Percentiles rank a stretch among this genome's conserved stretches.
These are phyloP conservation scores for Latrodectus elegans DNA, from an alignment of 2,888 invertebrate species.

Conservation along the genomic window DNA sequence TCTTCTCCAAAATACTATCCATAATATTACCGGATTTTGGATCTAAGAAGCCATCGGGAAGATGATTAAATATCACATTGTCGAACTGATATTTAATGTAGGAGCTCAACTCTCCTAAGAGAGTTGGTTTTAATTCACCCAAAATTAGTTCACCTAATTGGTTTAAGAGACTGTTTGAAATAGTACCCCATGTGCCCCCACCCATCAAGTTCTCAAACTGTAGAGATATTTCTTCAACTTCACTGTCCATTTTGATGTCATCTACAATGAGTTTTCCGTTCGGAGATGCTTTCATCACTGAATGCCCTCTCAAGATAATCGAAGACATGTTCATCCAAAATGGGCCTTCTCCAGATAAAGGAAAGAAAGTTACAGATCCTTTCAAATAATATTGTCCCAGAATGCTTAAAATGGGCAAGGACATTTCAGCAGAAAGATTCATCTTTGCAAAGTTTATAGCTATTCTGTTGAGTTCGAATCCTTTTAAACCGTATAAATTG, in stretches of 20 bases:
- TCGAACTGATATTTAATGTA: conserved; percentile 85
- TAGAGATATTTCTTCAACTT: conserved; percentile 84
- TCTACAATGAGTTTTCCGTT: conserved; percentile 86
- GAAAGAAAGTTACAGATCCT: conserved; percentile 80
- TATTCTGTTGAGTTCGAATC: conserved; percentile 84
- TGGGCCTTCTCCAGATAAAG: conserved; percentile 83
- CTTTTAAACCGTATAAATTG: conserved; percentile 84
- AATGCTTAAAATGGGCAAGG: conserved; percentile 67
- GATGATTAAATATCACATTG: conserved; percentile 78
- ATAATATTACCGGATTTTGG: conserved; percentile 57
- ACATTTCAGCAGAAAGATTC: conserved; percentile 78
- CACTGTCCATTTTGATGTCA: conserved; percentile 86
- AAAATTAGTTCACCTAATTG: conserved; percentile 88
- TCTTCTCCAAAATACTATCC: conserved; percentile 87
- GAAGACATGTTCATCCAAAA: conserved; percentile 85
- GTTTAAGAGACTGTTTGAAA: conserved; percentile 80
- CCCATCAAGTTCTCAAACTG: conserved; percentile 84
- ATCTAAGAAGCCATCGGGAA: conserved; percentile 74
- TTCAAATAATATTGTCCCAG: conserved; percentile 82
- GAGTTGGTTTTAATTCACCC: conserved; percentile 89
- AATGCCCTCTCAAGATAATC: conserved; percentile 82
- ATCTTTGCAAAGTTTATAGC: conserved; percentile 84
- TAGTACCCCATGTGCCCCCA: conserved; percentile 82
- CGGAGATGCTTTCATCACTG: conserved; percentile 82
- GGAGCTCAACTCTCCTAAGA: conserved; percentile 83